Percentiles rank a stretch among this genome's conserved stretches.
These are phyloP conservation scores for Pterostichus niger DNA, from an alignment of 2,888 invertebrate species.

Conservation along the genomic window DNA sequence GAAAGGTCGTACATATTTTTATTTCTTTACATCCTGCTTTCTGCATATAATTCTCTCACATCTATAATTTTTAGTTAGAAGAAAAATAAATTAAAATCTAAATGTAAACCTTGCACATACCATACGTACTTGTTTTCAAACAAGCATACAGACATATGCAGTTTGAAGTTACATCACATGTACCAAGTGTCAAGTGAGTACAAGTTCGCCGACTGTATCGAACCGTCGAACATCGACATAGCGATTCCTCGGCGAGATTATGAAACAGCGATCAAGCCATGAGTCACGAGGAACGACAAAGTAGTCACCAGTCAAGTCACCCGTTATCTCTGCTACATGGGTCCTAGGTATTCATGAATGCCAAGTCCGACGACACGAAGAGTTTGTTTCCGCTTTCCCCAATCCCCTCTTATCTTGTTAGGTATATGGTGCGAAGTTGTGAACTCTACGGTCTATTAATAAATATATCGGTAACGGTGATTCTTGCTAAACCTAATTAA, in stretches of 20 bases:
- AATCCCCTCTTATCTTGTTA: neutral
- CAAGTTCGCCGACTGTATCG: conserved; percentile 3
- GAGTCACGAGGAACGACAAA: conserved; percentile 40
- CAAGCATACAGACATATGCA: too few species aligned
- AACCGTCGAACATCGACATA: neutral
- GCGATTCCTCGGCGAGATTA: neutral
- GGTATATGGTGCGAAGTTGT: neutral
- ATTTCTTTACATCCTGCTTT: too few species aligned
- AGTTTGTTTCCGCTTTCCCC: neutral
- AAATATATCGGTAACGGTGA: neutral
- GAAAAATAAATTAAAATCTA: too few species aligned
- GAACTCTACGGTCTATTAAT: conserved; percentile 11
- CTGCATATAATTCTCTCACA: too few species aligned
- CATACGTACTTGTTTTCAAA: too few species aligned
- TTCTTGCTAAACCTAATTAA: neutral
- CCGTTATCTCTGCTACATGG: conserved; percentile 34
- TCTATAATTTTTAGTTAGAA: too few species aligned
- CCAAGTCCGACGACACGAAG: neutral
- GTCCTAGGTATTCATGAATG: conserved; percentile 32
- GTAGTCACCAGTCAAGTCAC: conserved; percentile 39
- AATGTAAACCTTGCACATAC: too few species aligned
- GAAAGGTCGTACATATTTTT: too few species aligned
- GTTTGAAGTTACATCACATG: neutral
- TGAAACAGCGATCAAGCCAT: conserved; percentile 29
- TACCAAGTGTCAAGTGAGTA: conserved; percentile 4